Conservation (phyloP, 1,140 invertebrate genomes). For the Brachionus calyciflorus region DNA sequence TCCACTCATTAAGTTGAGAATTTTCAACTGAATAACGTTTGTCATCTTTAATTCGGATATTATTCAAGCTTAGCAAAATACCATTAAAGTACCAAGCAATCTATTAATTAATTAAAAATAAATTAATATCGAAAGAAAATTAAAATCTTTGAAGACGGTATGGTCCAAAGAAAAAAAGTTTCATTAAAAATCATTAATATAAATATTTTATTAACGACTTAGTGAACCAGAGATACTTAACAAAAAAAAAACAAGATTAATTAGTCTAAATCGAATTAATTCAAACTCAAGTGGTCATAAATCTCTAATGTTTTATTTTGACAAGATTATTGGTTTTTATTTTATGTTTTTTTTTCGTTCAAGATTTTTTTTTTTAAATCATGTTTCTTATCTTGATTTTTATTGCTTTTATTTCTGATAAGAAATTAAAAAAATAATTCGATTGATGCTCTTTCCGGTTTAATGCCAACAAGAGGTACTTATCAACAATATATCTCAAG, state of each 20-base stretch:
- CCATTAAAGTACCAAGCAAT: conserved; percentile 46
- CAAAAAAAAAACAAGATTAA: not conserved
- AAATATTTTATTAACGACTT: not conserved
- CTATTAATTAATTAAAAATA: not conserved
- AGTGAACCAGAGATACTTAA: not conserved
- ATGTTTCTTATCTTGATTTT: not conserved
- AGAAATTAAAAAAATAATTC: too few species aligned
- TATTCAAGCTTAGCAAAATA: conserved; percentile 18
- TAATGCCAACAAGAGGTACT: too few species aligned
- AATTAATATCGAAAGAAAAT: not conserved
- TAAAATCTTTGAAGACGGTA: too few species aligned
- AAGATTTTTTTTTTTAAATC: not conserved
- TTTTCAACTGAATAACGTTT: conserved; percentile 28
- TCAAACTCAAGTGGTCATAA: conserved; percentile 33
- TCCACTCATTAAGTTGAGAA: conserved; percentile 26
- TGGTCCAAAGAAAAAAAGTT: too few species aligned
- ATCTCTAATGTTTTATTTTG: conserved; percentile 35
- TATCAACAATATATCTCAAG: too few species aligned
- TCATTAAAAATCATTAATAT: not conserved
- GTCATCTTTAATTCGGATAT: conserved; percentile 32
- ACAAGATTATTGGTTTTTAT: conserved; percentile 31
- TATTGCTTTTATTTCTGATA: not conserved
- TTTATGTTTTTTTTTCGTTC: not conserved
- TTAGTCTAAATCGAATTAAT: conserved; percentile 1
- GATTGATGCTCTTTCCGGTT: not conserved